These are phyloP conservation scores for Etheostoma nigrum DNA, from an alignment of 2,797 vertebrate genomes.

Conservation along the genomic window DNA sequence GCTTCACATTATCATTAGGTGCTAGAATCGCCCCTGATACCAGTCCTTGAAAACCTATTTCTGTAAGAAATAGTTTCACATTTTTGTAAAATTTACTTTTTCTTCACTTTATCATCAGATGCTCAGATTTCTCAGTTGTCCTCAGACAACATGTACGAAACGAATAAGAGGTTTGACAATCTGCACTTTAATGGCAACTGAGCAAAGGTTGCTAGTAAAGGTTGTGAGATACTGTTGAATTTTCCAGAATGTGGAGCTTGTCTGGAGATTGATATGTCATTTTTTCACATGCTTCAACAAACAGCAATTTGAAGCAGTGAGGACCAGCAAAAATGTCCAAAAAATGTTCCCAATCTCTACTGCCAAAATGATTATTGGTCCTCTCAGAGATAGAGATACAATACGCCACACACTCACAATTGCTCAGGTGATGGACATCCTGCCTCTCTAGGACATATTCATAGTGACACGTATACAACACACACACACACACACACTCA, in stretches of 20 bases:
- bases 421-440: slow-evolving; percentile 76
- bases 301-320: background rate
- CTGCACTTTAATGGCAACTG: background rate
- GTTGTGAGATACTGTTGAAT: background rate
- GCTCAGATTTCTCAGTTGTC: background rate
- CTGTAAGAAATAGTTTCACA: background rate
- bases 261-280: too few species aligned
- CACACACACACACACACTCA: background rate
- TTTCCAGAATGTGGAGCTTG: background rate
- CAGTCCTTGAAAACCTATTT: too few species aligned
- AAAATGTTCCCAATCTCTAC: background rate
- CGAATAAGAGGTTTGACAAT: background rate
- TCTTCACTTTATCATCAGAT: background rate
- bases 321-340: background rate
- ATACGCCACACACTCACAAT: background rate
- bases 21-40: too few species aligned
- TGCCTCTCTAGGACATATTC: background rate
- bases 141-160: too few species aligned
- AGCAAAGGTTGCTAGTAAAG: background rate
- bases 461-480: background rate
- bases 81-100: background rate
- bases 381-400: slow-evolving; percentile 2
- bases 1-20: too few species aligned
- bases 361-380: slow-evolving; percentile 1
- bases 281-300: background rate